phyloP scores from a whole-genome alignment of 2,888 invertebrate species.

The Colletes collaris region DNA sequence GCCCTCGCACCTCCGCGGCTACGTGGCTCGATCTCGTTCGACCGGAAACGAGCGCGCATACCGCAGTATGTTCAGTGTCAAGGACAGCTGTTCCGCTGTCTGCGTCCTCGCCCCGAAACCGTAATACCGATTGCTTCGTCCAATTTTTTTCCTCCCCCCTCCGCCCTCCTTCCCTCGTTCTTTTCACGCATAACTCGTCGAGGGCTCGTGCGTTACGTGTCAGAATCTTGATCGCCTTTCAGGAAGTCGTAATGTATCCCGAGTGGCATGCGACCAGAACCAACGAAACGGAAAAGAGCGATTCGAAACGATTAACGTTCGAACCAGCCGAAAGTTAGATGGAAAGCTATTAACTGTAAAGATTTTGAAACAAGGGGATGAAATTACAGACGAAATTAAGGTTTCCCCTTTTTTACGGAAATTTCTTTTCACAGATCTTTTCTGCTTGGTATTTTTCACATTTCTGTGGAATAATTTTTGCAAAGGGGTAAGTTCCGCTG shows the following conservation, averaged over 20 bases:
- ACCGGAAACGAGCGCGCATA: constrained; percentile 61
- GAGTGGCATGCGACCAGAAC: constrained; percentile 16
- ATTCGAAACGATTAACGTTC: constrained; percentile 36
- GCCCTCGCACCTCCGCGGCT: constrained; percentile 57
- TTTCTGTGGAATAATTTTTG: no score
- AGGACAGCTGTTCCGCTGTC: constrained; percentile 67
- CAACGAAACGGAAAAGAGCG: constrained; percentile 34
- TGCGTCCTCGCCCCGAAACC: constrained; percentile 28
- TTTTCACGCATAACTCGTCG: constrained; percentile 12
- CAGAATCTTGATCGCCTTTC: constrained; percentile 56
- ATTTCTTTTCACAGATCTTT: no score
- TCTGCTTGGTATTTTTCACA: no score
- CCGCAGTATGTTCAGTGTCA: constrained; percentile 68
- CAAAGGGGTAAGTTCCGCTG: no score
- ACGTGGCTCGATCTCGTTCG: constrained; percentile 55
- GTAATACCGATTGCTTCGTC: constrained; percentile 49
- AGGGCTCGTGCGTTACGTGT: constrained; percentile 53
- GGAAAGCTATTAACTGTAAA: no score
- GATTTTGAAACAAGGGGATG: no score
- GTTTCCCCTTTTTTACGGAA: no score
- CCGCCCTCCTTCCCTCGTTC: neutral
- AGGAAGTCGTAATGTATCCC: constrained; percentile 62
- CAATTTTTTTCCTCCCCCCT: neutral
- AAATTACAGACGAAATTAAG: no score
- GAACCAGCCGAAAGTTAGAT: neutral